phyloP scores from a whole-genome alignment of 2,113 vertebrate genomes.

The Cacatua alba region DNA sequence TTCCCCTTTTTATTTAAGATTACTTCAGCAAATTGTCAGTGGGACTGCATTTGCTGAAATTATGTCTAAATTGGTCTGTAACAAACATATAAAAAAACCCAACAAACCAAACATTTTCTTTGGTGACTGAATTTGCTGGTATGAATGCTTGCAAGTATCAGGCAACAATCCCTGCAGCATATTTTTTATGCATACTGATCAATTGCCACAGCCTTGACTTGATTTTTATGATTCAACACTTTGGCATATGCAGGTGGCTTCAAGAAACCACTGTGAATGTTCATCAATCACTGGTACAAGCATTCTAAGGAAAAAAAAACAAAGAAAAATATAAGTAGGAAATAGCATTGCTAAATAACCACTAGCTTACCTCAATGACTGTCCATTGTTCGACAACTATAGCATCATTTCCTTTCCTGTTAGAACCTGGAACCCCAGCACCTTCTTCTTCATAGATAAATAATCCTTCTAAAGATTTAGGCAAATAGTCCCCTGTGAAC shows the following conservation, averaged over 20 bases:
- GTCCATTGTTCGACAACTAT: constrained; percentile 99
- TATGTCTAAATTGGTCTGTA: not conserved
- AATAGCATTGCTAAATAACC: not conserved
- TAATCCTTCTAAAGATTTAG: constrained; percentile 91
- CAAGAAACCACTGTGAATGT: not conserved
- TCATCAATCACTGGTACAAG: not conserved
- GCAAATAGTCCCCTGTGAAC: constrained; percentile 85
- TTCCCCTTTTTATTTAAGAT: not conserved
- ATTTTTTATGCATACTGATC: not conserved
- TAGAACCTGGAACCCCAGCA: constrained; percentile 68
- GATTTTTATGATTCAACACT: not conserved
- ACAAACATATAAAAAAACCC: accelerated
- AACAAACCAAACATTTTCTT: not conserved
- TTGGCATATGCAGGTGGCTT: not conserved
- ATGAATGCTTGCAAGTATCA: not conserved
- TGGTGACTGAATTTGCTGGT: not conserved
- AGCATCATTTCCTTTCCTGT: constrained; percentile 87
- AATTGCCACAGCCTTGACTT: not conserved
- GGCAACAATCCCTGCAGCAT: not conserved
- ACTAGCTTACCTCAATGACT: constrained; percentile 87
- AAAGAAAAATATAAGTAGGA: not conserved
- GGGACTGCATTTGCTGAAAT: not conserved
- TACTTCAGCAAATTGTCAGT: not conserved
- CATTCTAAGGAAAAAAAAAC: not conserved
- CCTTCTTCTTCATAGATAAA: constrained; percentile 93